Evolutionary conservation across 2,888 invertebrate genomes (phyloP), one percentile per base, ranked within the genome.

Genomic region (Papilio demoleus): DNA sequence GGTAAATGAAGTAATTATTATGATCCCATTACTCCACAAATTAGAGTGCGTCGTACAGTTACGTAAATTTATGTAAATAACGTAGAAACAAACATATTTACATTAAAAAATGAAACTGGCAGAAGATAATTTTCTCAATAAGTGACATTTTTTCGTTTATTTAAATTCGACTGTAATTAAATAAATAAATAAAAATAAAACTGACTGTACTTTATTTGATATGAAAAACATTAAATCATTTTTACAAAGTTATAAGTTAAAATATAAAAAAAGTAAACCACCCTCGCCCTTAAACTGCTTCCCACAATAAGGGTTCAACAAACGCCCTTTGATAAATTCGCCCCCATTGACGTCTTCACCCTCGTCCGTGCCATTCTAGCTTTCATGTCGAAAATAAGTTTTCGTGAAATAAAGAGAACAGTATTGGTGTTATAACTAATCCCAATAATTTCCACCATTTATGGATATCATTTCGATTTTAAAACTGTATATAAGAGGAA

Each of bases 11-110:
- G 36, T 47, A 53, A 47, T 17, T 27, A 61, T 50, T 53, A 40
- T 61, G 53, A 61, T 62, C 61, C 38, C 53, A 67, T 67, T 61
- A 40, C 42, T 12, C 17, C 3, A 3, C 31, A 40, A 24, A 53
- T 64, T 24, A 47, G 17, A 53, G 11, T 36, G 3, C 11, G 40
- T 40, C 40, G 40, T 56, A 40, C 31, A 56, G 9, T n/a, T 31
- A 27, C 2, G 31, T 17, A 56, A 31, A 56, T 31, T 31, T 53
- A 27, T 27, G 24, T 50, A 27, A 50, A 50, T 50, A 27, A 50
- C 19, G 11, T n/a, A 14, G 8, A n/a, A 5, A 56, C 14, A n/a
- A 56, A 56, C 12, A 47, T 47, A 45, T 47, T 45, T 22, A 47
- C n/a, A 5, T 47, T 12, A 45, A 45, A 45, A 17, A n/a, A 8